Evolutionary conservation across 2,888 invertebrate genomes (phyloP).

Genomic region (Adineta ricciae): DNA sequence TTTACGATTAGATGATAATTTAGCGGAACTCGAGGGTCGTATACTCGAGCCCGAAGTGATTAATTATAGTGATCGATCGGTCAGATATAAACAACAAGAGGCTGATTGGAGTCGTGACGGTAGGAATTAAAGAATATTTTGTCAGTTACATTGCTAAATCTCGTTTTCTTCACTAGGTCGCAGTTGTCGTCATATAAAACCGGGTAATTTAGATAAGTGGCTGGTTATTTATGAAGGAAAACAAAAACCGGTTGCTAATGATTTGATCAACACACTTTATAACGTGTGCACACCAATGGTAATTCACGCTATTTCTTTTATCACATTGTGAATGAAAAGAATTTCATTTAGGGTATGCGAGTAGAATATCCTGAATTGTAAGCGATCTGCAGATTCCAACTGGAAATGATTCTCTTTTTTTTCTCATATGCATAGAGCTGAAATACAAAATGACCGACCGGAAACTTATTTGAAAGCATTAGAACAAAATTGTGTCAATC

Average conservation of each 20-base stretch:
- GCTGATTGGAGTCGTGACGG: conserved; percentile 29
- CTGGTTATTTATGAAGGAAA: conserved; percentile 1
- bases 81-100: conserved; percentile 2
- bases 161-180: neutral
- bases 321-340: neutral
- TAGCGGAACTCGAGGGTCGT: conserved; percentile 26
- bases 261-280: neutral
- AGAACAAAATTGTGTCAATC: neutral
- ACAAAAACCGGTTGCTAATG: neutral
- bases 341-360: neutral
- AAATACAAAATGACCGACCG: conserved; percentile 13
- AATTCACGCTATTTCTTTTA: neutral
- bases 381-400: neutral
- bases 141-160: no score
- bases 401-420: no score
- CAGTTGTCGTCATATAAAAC: neutral
- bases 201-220: neutral
- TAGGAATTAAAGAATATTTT: neutral
- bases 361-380: conserved; percentile 11
- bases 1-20: conserved; percentile 24
- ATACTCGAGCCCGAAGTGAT: conserved; percentile 19
- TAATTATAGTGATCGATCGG: neutral
- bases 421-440: neutral
- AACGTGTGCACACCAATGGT: conserved; percentile 13
- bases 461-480: conserved; percentile 19